Conservation (phyloP, 2,888 invertebrate species). For the Tuta absoluta region DNA sequence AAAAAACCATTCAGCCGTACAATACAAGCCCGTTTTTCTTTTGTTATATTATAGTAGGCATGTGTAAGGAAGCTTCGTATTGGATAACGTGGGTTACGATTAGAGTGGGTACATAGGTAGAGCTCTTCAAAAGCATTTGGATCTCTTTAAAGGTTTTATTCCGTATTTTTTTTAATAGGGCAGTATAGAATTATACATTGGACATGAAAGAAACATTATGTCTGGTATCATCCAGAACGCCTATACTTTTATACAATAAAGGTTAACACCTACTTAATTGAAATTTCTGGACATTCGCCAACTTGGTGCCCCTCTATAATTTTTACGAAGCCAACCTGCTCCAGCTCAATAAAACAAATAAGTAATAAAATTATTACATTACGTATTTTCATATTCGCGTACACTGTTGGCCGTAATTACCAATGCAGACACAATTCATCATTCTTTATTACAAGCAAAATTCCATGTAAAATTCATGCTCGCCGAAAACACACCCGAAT, state of each 20-base stretch:
- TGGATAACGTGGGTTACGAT: neutral
- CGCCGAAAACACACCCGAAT: conserved; percentile 64
- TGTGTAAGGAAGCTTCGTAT: neutral
- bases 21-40: conserved; percentile 34
- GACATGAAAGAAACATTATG: too few species aligned
- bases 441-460: conserved; percentile 80
- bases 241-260: too few species aligned
- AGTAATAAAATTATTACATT: conserved; percentile 77
- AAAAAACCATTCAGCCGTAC: conserved; percentile 66
- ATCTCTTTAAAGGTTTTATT: too few species aligned
- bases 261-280: too few species aligned
- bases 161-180: too few species aligned
- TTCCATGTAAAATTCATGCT: conserved; percentile 79
- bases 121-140: too few species aligned
- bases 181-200: too few species aligned
- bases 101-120: neutral
- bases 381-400: conserved; percentile 71
- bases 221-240: too few species aligned
- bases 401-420: conserved; percentile 76
- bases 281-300: too few species aligned
- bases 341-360: neutral
- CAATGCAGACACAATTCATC: conserved; percentile 78
- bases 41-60: neutral
- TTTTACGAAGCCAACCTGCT: neutral
- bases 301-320: neutral